Conservation (phyloP, 2,888 invertebrate genomes). For the Pteria penguin region DNA sequence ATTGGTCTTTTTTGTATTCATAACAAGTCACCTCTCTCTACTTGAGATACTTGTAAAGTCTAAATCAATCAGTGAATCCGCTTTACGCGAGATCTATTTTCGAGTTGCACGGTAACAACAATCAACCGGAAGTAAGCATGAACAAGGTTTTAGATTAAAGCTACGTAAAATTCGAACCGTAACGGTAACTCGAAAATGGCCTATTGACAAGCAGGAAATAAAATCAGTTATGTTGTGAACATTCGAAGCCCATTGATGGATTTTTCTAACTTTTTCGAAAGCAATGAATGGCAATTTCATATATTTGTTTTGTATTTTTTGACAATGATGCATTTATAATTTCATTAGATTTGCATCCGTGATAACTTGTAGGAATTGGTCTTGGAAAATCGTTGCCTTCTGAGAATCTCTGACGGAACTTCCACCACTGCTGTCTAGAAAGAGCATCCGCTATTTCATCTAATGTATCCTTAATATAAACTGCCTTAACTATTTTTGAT, state of each 20-base stretch:
- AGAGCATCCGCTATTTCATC: not conserved
- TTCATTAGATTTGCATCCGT: not conserved
- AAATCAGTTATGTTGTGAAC: not conserved
- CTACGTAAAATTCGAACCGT: too few species aligned
- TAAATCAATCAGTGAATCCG: too few species aligned
- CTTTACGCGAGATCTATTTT: too few species aligned
- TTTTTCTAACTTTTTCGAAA: not conserved
- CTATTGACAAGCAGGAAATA: constrained; percentile 2
- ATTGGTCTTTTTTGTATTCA: too few species aligned
- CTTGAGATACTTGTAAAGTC: too few species aligned
- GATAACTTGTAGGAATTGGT: not conserved
- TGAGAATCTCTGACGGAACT: not conserved
- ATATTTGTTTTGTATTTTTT: constrained; percentile 7
- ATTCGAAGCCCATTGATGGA: not conserved
- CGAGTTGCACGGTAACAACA: too few species aligned
- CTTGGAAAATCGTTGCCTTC: not conserved
- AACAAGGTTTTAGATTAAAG: too few species aligned
- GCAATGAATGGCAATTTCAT: not conserved
- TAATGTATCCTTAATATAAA: not conserved
- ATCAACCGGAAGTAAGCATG: too few species aligned
- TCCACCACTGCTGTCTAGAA: not conserved
- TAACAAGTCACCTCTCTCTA: too few species aligned
- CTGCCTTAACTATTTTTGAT: constrained; percentile 2
- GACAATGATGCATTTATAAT: not conserved
- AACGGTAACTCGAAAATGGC: not conserved